Base-by-base conservation (phyloP, 2,113 vertebrate genomes). In the Peromyscus leucopus region DNA sequence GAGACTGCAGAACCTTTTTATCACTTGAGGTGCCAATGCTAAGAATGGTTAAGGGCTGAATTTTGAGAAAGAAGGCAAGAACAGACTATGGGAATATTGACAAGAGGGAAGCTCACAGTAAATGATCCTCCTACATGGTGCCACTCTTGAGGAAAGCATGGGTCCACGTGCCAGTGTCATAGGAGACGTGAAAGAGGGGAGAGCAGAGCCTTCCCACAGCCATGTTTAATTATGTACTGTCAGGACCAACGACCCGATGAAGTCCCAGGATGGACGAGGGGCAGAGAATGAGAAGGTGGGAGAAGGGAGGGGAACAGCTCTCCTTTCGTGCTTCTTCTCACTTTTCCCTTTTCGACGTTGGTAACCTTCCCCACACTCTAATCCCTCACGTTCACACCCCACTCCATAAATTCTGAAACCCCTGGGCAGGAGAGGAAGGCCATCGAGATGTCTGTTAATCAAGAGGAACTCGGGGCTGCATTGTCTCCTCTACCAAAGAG, bases 11-110 rank as follows among this genome's bases (percentile, higher is more conserved):
- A 61, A n/a, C 6, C 48, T 91, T 79, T 98, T 69, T 69, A 67
- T 24, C 36, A 86, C 10, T 78, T 95, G 72, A 22, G 36, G 51
- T 31, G 67, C 39, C 59, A 13, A 59, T 19, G 28, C 87, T 42
- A 9, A 46, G 82, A 63, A 42, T 17, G 22, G 26, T 1, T 63
- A 92, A 93, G 0, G 3, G 96, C 88, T 83, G 59, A 95, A 93
- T 84, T 94, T 95, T 76, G 57, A 96, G 74, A 90, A 57, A 22
- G 7, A 95, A 36, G 26, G 63, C 65, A 33, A 94, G n/a, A 90
- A 72, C 61, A 55, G 22, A 6, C 61, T 10, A 11, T 78, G 88
- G 55, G 39, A 55, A 15, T 78, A n/a, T 93, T 90, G 75, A 46
- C 21, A 46, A 42, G 67, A 24, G 42, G 46, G 5, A 87, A 82